Percentiles rank a stretch among this genome's conserved stretches.
Evolutionary conservation across 2,113 vertebrate genomes (phyloP).

Genomic region (Xyliphius kryptos): DNA sequence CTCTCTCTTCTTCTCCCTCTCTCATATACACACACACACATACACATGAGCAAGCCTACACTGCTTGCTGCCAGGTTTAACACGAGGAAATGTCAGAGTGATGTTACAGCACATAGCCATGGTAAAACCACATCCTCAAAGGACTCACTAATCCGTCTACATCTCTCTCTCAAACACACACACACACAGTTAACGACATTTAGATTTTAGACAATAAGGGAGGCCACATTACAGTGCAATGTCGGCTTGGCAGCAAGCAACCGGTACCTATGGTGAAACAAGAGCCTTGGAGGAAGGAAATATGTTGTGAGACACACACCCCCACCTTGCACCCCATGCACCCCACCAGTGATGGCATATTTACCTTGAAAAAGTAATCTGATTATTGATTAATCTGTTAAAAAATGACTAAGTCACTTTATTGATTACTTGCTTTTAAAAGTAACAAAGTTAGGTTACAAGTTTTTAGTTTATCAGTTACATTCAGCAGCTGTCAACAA

Average conservation of each 20-base stretch:
- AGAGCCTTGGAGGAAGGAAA: conserved; percentile 43
- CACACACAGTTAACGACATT: conserved; percentile 34
- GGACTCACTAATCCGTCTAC: conserved; percentile 42
- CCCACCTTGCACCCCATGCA: too few species aligned
- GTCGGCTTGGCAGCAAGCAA: conserved; percentile 37
- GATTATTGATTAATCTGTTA: too few species aligned
- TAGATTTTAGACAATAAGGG: conserved; percentile 40
- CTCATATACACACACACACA: conserved; percentile 51
- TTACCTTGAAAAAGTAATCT: too few species aligned
- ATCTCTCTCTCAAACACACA: conserved; percentile 32
- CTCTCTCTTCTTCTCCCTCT: too few species aligned
- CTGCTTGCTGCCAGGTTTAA: conserved; percentile 44
- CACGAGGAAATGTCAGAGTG: conserved; percentile 59
- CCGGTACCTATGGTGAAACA: conserved; percentile 32
- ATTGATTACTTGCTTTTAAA: too few species aligned
- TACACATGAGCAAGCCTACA: conserved; percentile 51
- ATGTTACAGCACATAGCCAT: conserved; percentile 53
- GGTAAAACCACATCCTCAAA: conserved; percentile 43
- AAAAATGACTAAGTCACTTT: too few species aligned
- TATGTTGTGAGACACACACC: conserved; percentile 26
- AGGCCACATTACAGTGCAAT: conserved; percentile 31
- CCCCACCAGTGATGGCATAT: too few species aligned
- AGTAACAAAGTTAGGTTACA: too few species aligned
- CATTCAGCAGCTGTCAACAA: too few species aligned
- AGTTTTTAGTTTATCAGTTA: too few species aligned